Evolutionary conservation across 1,140 invertebrate species (phyloP), one percentile per base, ranked within the genome.

Genomic region (Bicyclus anynana): DNA sequence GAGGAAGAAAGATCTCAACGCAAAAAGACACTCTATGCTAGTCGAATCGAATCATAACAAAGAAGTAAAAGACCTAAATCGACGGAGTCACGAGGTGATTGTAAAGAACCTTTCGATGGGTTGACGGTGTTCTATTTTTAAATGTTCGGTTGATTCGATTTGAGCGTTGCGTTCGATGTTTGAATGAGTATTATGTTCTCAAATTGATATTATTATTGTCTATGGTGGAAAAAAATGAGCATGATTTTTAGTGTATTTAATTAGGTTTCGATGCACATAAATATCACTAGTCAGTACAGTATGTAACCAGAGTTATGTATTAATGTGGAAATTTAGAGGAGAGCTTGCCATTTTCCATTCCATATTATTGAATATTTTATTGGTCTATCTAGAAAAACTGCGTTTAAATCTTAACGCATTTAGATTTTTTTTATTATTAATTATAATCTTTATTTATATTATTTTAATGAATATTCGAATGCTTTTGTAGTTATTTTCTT

Each of bases 91-190:
- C 40, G 84, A 87, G 54, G 77, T 80, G 37, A 78, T 78, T 12
- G 78, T 87, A 10, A 87, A 87, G 53, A 86, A 89, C 54, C 69
- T 87, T 16, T 88, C 85, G 51, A 79, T 89, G 68, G 88, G 85
- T 84, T 89, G 87, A 89, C 77, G 68, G 21, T 54, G 54, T 65
- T 65, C 52, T 35, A 52, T 63, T 72, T 65, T 61, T 51, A 21
- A 64, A 38, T 59, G 69, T 67, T 23, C 53, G 55, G 65, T 68
- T 65, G 21, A 53, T 47, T 47, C 60, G 52, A 65, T 54, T 54
- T 64, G 47, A 65, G 47, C 57, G 52, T 29, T 18, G 35, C 40
- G 26, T 46, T 54, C 42, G 53, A 26, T 54, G 18, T 29, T 33
- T 52, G 16, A 52, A 23, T 52, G 50, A 18, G 17, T 29, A 23